Evolutionary conservation across 2,888 invertebrate genomes (phyloP).

Genomic region (Habrosyne pyritoides): DNA sequence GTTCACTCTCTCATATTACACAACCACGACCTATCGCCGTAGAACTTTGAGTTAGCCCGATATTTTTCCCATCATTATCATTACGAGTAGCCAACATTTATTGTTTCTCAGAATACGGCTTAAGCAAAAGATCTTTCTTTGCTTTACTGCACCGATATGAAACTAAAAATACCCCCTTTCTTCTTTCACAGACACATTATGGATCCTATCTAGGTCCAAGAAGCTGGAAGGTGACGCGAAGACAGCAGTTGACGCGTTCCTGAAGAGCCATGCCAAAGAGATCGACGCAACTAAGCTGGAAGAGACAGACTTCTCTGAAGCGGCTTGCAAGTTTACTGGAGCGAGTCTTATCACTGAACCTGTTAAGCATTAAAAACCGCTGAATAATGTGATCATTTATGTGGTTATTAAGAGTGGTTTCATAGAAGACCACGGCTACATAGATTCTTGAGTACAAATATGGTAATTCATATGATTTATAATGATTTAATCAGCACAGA

Average conservation of each 20-base stretch:
- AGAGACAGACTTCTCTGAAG: slow-evolving; percentile 61
- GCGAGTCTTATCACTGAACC: slow-evolving; percentile 47
- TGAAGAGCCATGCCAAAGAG: slow-evolving; percentile 57
- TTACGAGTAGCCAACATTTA: no score
- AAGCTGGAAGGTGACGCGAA: slow-evolving; percentile 62
- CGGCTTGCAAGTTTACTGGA: slow-evolving; percentile 62
- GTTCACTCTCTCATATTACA: no score
- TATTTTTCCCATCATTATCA: not conserved
- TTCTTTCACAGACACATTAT: slow-evolving; percentile 55
- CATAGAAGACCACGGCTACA: no score
- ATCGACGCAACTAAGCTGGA: slow-evolving; percentile 56
- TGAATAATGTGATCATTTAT: not conserved
- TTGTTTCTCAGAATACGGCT: no score
- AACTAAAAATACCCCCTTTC: slow-evolving; percentile 7
- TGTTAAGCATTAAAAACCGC: slow-evolving; percentile 40
- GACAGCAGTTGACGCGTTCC: slow-evolving; percentile 59
- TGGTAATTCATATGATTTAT: no score
- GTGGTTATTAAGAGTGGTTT: not conserved
- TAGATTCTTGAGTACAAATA: no score
- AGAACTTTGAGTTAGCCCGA: no score
- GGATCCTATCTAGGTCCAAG: slow-evolving; percentile 66
- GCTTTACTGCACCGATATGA: no score
- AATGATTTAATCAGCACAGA: no score
- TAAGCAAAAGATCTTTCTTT: no score
- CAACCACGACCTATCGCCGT: no score